Conservation (phyloP, 2,888 invertebrate species). For the Frankliniella fusca region DNA sequence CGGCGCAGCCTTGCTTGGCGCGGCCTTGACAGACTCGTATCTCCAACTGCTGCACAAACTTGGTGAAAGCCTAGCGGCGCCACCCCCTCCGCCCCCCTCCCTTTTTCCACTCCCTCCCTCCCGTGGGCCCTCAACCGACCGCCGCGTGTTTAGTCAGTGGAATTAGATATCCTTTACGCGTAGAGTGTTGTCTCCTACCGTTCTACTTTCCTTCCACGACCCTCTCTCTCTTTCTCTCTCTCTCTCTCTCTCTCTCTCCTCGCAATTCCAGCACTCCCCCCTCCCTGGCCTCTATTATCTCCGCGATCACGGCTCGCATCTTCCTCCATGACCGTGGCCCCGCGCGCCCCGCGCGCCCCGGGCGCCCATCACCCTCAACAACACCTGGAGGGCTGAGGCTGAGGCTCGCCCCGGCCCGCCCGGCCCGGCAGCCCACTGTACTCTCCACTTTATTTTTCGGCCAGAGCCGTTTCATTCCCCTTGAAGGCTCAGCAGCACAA, state of each 20-base stretch:
- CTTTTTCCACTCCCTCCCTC: not conserved
- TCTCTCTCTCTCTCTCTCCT: too few species aligned
- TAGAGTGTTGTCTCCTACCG: too few species aligned
- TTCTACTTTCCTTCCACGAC: too few species aligned
- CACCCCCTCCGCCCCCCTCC: not conserved
- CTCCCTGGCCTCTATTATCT: not conserved
- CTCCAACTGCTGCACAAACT: not conserved
- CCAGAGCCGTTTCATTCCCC: too few species aligned
- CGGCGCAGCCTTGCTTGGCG: not conserved
- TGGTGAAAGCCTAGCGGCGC: not conserved
- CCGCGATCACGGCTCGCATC: not conserved
- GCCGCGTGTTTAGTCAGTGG: slow-evolving; percentile 18
- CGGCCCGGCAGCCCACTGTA: too few species aligned
- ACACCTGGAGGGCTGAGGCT: too few species aligned
- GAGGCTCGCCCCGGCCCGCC: too few species aligned
- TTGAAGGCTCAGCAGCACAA: too few species aligned
- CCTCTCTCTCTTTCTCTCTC: too few species aligned
- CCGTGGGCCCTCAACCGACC: not conserved
- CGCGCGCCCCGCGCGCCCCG: not conserved
- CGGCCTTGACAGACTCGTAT: not conserved
- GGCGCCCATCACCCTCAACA: too few species aligned
- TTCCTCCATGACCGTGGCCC: not conserved
- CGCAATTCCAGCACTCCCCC: too few species aligned
- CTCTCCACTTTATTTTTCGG: too few species aligned
- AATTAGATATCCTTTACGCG: slow-evolving; percentile 8